phyloP scores from a whole-genome alignment of 2,113 vertebrate species.

The Drymodes brunneopygia region DNA sequence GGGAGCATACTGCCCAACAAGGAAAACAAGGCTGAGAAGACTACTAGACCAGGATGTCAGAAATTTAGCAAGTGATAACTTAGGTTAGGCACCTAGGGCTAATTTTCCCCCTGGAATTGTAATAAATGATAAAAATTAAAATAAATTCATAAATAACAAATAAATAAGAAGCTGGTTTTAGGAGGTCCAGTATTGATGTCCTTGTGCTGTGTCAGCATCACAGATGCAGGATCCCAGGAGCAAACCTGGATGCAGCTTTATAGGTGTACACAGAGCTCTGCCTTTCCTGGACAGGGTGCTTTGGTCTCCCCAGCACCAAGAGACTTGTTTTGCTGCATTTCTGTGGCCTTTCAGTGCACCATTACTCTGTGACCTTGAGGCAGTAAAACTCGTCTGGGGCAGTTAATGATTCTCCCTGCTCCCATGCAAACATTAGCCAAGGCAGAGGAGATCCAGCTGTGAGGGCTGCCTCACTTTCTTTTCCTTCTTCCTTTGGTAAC shows the following conservation, averaged over 20 bases:
- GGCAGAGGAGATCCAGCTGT: not conserved
- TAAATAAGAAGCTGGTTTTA: not conserved
- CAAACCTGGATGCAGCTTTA: not conserved
- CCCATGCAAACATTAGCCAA: not conserved
- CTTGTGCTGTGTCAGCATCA: not conserved
- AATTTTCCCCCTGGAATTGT: not conserved
- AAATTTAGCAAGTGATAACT: not conserved
- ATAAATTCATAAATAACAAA: not conserved
- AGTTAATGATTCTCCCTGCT: constrained; percentile 29
- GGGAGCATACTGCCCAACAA: not conserved
- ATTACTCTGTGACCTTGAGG: not conserved
- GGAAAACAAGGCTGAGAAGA: not conserved
- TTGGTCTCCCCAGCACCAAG: not conserved
- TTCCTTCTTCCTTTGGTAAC: not conserved
- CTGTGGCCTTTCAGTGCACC: not conserved
- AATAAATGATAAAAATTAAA: not conserved
- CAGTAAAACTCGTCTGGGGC: not conserved
- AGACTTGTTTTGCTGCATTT: not conserved
- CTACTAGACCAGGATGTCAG: not conserved
- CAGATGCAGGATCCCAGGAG: not conserved
- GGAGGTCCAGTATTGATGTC: fast-evolving
- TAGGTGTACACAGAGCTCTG: not conserved
- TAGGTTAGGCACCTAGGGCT: not conserved
- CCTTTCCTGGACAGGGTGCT: not conserved
- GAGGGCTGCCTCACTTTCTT: not conserved